Percentiles rank a stretch among this genome's conserved stretches.
Evolutionary conservation across 2,888 invertebrate genomes (phyloP).

Genomic region (Nasonovia ribisnigri): DNA sequence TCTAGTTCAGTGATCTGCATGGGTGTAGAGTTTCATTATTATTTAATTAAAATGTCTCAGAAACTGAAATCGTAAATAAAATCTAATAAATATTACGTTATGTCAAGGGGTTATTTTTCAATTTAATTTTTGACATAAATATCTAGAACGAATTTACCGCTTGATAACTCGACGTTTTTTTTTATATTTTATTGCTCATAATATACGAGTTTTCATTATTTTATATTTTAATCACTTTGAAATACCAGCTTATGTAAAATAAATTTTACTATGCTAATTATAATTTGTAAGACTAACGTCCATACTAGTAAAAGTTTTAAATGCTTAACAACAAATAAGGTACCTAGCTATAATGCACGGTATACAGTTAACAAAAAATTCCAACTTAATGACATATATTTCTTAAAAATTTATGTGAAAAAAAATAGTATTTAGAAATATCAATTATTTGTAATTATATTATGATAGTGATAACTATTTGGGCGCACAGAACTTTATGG

Average conservation of each 20-base stretch:
- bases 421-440: background rate
- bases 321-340: background rate
- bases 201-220: background rate
- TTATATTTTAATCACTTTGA: background rate
- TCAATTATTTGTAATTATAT: background rate
- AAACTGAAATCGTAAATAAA: background rate
- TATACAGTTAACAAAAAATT: background rate
- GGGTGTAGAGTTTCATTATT: constrained; percentile 1
- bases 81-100: background rate
- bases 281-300: background rate
- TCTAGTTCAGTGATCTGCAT: constrained; percentile 9
- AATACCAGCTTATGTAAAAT: background rate
- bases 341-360: background rate
- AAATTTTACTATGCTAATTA: background rate
- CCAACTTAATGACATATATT: background rate
- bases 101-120: background rate
- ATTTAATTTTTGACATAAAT: constrained; percentile 2
- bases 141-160: background rate
- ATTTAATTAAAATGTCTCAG: constrained; percentile 34
- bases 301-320: background rate
- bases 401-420: background rate
- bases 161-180: background rate
- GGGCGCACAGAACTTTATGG: background rate
- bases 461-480: background rate
- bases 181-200: background rate